Base-by-base conservation (phyloP, 2,888 invertebrate genomes). In the Campoplex nolae region DNA sequence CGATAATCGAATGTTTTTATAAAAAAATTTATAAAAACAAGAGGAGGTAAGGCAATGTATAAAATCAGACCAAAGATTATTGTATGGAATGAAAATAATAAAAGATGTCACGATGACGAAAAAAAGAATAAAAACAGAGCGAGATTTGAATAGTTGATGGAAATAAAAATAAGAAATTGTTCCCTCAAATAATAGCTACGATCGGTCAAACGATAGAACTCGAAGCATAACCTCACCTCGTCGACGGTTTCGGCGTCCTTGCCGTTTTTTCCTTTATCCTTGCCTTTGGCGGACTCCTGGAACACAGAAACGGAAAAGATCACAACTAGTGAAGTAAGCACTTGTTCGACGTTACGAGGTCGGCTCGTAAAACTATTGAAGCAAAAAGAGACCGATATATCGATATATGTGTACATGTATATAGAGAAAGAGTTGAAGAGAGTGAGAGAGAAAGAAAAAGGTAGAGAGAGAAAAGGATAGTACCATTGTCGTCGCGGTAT, bases 221-320 rank as follows among this genome's bases (percentile, higher is more conserved):
- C 74, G 48, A 82, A 89, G 90, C 91, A 92, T 93, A 93, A 93
- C 93, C 93, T 94, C 92, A 94, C 94, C 94, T 94, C 94, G 87
- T 94, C 94, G 77, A 90, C 91, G 86, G 91, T 89, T 84, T 94
- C 94, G 79, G 89, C 90, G 88, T 94, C 94, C 91, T 94, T 94
- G 90, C 94, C 94, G 90, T 94, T 94, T 89, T 94, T 94, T 88
- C 92, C 93, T 91, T 94, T 94, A 89, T 93, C 93, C 92, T 94
- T 94, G 90, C 90, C 90, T 91, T 94, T 94, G 85, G 91, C 90
- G 86, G 94, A 89, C 88, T 94, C 94, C 95, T 95, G 91, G 85
- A 94, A 94, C 90, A 91, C 74, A 81, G 42, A 70, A 82, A 80
- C 54, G 38, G 65, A 32, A 84, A 45, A n/a, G 62, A 62, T 83